Conservation (phyloP, 2,113 vertebrate genomes). For the Oceanites oceanicus region DNA sequence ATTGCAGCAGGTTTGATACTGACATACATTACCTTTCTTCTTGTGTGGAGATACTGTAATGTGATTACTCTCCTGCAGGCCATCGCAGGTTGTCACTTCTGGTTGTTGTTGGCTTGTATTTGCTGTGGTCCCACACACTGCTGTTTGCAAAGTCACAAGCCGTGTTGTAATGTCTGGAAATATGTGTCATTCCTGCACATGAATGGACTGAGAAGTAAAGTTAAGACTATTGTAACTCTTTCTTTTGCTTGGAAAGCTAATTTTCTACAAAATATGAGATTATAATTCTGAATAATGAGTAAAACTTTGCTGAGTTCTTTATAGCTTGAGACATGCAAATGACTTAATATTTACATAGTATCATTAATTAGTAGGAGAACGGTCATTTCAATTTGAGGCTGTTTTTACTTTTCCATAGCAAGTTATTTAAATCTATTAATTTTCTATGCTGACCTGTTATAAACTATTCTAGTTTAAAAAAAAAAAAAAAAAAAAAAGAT, state of each 20-base stretch:
- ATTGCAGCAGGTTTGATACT: neutral
- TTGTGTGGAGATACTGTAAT: neutral
- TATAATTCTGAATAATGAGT: neutral
- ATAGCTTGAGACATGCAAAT: neutral
- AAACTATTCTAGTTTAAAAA: constrained; percentile 48
- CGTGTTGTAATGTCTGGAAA: neutral
- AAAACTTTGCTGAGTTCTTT: neutral
- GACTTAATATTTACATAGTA: neutral
- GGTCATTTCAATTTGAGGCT: neutral
- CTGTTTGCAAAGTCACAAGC: constrained; percentile 28
- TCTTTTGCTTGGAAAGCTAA: neutral
- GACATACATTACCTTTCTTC: neutral
- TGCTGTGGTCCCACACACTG: neutral
- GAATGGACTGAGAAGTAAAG: neutral
- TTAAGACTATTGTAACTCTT: neutral
- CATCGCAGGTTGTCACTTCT: constrained; percentile 51
- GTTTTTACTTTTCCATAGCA: constrained; percentile 58
- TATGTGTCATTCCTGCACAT: neutral
- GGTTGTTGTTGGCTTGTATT: constrained; percentile 34
- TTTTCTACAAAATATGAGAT: neutral
- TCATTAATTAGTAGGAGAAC: neutral
- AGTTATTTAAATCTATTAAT: constrained; percentile 71
- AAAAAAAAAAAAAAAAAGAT: neutral
- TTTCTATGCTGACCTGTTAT: constrained; percentile 70
- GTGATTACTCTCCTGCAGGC: constrained; percentile 34